phyloP scores from a whole-genome alignment of 1,140 invertebrate species.

The Phthorimaea operculella region DNA sequence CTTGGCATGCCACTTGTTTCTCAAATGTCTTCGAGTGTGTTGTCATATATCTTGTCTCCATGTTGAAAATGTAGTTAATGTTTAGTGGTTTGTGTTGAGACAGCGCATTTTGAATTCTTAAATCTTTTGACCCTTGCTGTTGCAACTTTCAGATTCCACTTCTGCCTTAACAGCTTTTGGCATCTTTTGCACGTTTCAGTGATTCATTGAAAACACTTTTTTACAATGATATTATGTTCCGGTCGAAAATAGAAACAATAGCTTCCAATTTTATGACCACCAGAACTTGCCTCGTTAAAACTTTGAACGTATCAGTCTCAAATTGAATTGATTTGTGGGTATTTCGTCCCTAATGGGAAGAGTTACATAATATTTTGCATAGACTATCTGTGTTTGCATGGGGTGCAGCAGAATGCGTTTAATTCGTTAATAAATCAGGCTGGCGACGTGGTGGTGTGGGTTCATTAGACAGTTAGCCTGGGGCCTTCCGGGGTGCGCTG shows the following conservation, averaged over 20 bases:
- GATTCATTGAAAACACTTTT: no score
- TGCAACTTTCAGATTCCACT: no score
- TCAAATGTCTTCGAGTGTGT: constrained; percentile 1
- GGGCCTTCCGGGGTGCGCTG: constrained; percentile 56
- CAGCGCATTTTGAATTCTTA: no score
- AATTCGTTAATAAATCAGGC: constrained; percentile 68
- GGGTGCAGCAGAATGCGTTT: constrained; percentile 64
- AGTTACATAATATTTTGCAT: not conserved
- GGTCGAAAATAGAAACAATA: no score
- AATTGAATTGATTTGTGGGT: not conserved
- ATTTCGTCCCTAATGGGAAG: not conserved
- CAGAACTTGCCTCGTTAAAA: not conserved
- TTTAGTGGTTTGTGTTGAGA: no score
- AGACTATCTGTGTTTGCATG: constrained; percentile 7
- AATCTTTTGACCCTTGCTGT: no score
- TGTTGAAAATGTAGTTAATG: not conserved
- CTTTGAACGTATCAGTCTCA: not conserved
- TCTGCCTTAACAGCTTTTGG: no score
- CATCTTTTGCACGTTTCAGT: no score
- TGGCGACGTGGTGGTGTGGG: constrained; percentile 50
- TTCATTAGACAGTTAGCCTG: constrained; percentile 64
- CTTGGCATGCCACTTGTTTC: not conserved
- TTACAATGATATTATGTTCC: no score
- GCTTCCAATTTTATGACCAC: no score
- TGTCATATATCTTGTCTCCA: not conserved